These are phyloP conservation scores for Rousettus leschenaultii DNA, from an alignment of 2,113 vertebrate species.

Conservation along the genomic window DNA sequence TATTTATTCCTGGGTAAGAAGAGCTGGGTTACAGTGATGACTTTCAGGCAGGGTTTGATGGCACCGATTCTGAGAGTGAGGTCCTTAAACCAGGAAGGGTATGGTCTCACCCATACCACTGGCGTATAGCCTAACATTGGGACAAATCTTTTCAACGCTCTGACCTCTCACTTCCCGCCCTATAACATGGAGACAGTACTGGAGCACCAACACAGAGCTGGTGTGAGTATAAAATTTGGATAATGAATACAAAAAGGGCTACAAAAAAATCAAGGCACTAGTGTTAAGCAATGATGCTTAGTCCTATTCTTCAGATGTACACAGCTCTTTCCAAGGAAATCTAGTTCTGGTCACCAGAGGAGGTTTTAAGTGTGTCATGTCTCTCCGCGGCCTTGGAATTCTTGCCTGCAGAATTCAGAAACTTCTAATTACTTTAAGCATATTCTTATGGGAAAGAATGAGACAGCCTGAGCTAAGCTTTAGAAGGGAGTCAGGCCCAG, in stretches of 20 bases:
- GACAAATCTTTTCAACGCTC: neutral
- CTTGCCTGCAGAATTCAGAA: neutral
- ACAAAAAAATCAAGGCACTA: neutral
- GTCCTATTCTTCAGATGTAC: neutral
- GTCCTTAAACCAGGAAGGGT: neutral
- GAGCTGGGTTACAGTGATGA: neutral
- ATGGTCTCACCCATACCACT: rapidly evolving
- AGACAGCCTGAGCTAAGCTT: neutral
- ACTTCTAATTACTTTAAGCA: neutral
- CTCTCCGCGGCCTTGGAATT: neutral
- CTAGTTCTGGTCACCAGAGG: neutral
- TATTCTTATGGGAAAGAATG: neutral
- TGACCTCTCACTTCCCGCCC: neutral
- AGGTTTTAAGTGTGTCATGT: neutral
- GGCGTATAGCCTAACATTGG: neutral
- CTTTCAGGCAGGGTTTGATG: neutral
- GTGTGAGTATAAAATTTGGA: neutral
- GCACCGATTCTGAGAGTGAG: neutral
- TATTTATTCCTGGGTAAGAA: neutral
- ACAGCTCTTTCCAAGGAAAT: neutral
- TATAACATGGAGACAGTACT: neutral
- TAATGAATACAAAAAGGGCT: neutral
- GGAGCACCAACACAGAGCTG: neutral
- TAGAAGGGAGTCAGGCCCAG: neutral
- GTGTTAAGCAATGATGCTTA: rapidly evolving